Evolutionary conservation across 2,797 vertebrate species (phyloP).

Genomic region (Bufotes viridis): DNA sequence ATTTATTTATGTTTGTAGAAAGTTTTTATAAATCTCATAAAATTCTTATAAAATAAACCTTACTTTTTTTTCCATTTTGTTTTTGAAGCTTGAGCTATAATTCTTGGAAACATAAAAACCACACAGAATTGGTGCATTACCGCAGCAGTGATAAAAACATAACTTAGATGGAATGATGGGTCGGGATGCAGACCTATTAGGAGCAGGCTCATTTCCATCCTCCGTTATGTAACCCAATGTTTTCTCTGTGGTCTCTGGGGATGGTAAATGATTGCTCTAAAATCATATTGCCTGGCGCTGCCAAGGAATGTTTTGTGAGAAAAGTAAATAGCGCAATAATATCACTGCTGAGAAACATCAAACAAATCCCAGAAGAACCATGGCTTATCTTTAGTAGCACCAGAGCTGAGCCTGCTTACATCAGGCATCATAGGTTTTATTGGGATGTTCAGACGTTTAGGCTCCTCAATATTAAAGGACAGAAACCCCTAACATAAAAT

Average conservation of each 20-base stretch:
- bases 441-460: not conserved
- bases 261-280: slow-evolving; percentile 60
- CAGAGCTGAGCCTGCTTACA: slow-evolving; percentile 23
- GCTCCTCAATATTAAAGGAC: not conserved
- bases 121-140: slow-evolving; percentile 19
- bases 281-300: slow-evolving; percentile 60
- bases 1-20: no score
- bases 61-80: not conserved
- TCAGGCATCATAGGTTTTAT: slow-evolving; percentile 29
- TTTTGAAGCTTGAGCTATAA: not conserved
- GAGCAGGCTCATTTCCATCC: slow-evolving; percentile 43
- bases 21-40: not conserved
- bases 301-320: slow-evolving; percentile 62
- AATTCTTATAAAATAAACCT: not conserved
- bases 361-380: slow-evolving; percentile 56
- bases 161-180: slow-evolving; percentile 12
- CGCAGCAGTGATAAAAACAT: slow-evolving; percentile 9
- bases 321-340: slow-evolving; percentile 62
- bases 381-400: slow-evolving; percentile 59
- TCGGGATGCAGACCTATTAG: slow-evolving; percentile 38
- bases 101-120: not conserved
- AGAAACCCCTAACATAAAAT: not conserved
- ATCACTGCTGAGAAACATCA: slow-evolving; percentile 61
- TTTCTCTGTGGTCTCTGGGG: slow-evolving; percentile 49
- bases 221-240: slow-evolving; percentile 53